Evolutionary conservation across 2,888 invertebrate genomes (phyloP), one percentile per base, ranked within the genome.

Genomic region (Ephialtes manifestator): DNA sequence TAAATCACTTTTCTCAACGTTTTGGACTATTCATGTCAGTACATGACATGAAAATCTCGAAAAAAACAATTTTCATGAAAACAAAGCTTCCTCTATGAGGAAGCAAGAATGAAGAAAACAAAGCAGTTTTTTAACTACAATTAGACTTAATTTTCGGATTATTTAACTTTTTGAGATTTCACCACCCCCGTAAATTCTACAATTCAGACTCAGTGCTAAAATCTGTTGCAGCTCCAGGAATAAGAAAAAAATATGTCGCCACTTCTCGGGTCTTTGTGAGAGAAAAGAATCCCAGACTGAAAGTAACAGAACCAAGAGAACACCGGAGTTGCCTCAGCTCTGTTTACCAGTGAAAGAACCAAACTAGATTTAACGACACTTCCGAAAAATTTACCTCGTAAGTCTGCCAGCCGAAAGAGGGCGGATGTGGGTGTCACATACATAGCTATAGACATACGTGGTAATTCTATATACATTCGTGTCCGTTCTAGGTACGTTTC

Each of bases 361-460:
- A 84, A 87, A 86, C 78, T 86, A 83, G 85, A 87, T 88, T 87
- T 86, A 87, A 88, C 83, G 86, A 88, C 75, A 86, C 86, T 87
- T 87, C 76, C 70, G 65, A 81, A 85, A 87, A 86, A 87, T 85
- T 87, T 72, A 67, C 55, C 76, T 85, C 87, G 83, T 86, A 85
- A 83, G 77, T 87, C 77, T 68, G 18, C 39, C 35, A 51, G 51
- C 13, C n/a, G 58, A 35, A 58, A 58, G 28, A n/a, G 68, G 67
- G 53, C 58, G 46, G 20, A 20, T 28, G 51, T 48, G 24, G 55
- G 63, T 31, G 58, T 28, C 53, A 65, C 43, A 18, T 11, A 11
- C 15, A 35, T n/a, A 35, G 8, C 18, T 35, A 60, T 13, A 67
- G 20, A 13, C 28, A 15, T 13, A 2, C 46, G 2, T 48, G 10